These are phyloP conservation scores for Agriopis aurantiaria DNA, from an alignment of 2,888 invertebrate species.

Conservation along the genomic window DNA sequence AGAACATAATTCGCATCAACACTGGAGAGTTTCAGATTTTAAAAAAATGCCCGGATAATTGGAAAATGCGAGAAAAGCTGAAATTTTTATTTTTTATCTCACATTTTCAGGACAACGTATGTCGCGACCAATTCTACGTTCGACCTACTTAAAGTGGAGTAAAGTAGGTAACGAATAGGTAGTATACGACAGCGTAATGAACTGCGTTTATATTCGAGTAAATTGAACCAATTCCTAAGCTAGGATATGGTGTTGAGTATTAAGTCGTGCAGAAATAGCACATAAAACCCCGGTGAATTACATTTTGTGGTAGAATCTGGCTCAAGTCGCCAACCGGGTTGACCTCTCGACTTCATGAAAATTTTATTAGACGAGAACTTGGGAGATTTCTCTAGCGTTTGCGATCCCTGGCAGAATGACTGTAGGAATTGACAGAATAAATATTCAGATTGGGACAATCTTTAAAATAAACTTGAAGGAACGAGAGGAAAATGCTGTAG, in stretches of 20 bases:
- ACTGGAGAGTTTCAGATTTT: no score
- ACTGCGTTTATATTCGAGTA: slow-evolving; percentile 9
- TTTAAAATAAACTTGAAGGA: neutral
- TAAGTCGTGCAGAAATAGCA: slow-evolving; percentile 7
- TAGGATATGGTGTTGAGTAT: slow-evolving; percentile 8
- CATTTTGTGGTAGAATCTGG: slow-evolving; percentile 9
- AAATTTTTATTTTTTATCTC: no score
- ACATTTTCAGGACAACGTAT: no score
- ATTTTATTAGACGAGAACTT: slow-evolving; percentile 16
- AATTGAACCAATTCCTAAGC: neutral
- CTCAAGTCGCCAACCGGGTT: slow-evolving; percentile 14
- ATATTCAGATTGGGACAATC: slow-evolving; percentile 1
- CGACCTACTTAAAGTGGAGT: no score
- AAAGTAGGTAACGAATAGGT: no score
- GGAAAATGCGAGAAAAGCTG: no score
- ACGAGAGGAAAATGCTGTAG: neutral
- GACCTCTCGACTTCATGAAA: slow-evolving; percentile 19
- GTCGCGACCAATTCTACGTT: no score
- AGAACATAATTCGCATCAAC: no score
- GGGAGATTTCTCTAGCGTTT: slow-evolving; percentile 1
- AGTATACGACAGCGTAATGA: neutral
- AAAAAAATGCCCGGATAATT: no score
- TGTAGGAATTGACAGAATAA: neutral
- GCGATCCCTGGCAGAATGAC: neutral
- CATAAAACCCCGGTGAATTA: slow-evolving; percentile 11